phyloP scores from a whole-genome alignment of 1,140 invertebrate genomes.

The Saxidomus purpurata region DNA sequence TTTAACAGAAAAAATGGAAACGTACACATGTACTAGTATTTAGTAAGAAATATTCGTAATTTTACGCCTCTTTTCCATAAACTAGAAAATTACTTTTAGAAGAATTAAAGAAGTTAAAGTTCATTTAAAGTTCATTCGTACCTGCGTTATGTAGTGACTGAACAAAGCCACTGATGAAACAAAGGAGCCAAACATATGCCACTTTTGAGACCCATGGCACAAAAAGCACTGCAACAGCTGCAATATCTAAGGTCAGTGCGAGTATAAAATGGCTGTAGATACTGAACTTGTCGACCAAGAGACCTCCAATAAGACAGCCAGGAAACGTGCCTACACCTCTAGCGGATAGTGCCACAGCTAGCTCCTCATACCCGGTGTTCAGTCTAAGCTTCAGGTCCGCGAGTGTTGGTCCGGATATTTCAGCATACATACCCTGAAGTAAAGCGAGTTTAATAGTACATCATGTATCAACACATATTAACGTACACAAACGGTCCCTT shows the following conservation, averaged over 20 bases:
- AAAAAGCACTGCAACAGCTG: constrained; percentile 40
- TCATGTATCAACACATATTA: too few relatives aligned
- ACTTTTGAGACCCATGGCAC: constrained; percentile 60
- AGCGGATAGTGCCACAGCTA: constrained; percentile 66
- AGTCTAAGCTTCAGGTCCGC: constrained; percentile 65
- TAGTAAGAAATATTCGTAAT: too few relatives aligned
- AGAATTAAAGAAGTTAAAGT: too few relatives aligned
- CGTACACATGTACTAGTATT: too few relatives aligned
- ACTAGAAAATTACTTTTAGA: too few relatives aligned
- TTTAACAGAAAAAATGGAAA: too few relatives aligned
- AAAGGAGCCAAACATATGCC: constrained; percentile 60
- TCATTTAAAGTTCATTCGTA: constrained; percentile 10
- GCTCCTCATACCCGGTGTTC: constrained; percentile 59
- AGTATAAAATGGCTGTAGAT: constrained; percentile 69
- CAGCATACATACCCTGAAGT: constrained; percentile 69
- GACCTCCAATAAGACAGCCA: constrained; percentile 60
- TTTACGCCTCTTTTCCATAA: too few relatives aligned
- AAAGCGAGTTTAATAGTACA: too few relatives aligned
- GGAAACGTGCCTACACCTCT: constrained; percentile 68
- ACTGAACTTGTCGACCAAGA: constrained; percentile 62
- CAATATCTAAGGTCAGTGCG: constrained; percentile 54
- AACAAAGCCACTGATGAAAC: constrained; percentile 66
- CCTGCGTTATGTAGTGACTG: constrained; percentile 72
- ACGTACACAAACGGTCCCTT: too few relatives aligned
- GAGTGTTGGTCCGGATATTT: constrained; percentile 71